These are phyloP conservation scores for Ophiodon elongatus DNA, from an alignment of 2,113 vertebrate genomes.

Conservation along the genomic window DNA sequence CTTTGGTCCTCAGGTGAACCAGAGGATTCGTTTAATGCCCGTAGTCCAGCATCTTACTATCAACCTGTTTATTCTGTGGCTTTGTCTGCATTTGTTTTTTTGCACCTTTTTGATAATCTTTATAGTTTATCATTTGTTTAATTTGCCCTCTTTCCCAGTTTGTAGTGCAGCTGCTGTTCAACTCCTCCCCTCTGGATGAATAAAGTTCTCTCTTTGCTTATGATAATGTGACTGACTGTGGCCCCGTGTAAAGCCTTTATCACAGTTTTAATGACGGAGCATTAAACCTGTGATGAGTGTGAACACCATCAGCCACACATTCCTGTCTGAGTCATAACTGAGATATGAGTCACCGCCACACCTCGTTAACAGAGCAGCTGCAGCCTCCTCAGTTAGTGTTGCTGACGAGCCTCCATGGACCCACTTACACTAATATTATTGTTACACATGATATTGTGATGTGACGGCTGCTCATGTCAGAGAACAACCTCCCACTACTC, in stretches of 20 bases:
- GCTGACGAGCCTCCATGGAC: conserved; percentile 90
- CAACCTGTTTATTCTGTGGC: too few species aligned
- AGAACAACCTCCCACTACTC: conserved; percentile 1
- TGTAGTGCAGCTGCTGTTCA: too few species aligned
- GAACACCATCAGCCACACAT: neutral
- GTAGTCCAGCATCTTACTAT: too few species aligned
- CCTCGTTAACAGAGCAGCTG: conserved; percentile 97
- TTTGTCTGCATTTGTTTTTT: too few species aligned
- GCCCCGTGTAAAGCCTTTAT: neutral
- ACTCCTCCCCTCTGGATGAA: too few species aligned
- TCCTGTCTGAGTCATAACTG: neutral
- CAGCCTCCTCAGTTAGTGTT: conserved; percentile 92
- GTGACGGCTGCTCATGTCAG: conserved; percentile 85
- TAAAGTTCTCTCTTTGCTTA: neutral
- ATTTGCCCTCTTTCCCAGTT: too few species aligned
- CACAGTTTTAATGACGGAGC: neutral
- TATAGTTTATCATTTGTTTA: too few species aligned
- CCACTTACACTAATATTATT: conserved; percentile 93
- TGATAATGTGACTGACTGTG: neutral
- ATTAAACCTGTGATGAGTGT: neutral
- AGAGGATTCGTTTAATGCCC: too few species aligned
- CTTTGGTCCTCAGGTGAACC: too few species aligned
- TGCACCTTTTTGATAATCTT: too few species aligned
- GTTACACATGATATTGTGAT: conserved; percentile 83
- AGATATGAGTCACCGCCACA: conserved; percentile 45